These are phyloP conservation scores for Uloborus diversus DNA, from an alignment of 1,140 invertebrate species.

Conservation along the genomic window DNA sequence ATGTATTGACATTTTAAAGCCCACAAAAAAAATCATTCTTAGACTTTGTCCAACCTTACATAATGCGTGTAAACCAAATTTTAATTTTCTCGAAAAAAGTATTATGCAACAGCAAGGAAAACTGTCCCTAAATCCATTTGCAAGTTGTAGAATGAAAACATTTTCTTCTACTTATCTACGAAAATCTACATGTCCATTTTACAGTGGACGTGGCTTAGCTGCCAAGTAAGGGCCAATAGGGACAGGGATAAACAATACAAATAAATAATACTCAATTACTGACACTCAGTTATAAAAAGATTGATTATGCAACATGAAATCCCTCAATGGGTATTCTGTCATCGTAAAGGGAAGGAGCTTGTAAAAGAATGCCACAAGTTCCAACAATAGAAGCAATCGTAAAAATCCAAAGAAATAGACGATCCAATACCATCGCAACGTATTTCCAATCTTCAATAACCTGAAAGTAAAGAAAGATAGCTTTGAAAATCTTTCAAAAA, in stretches of 20 bases:
- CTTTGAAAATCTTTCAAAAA: too few relatives aligned
- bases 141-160: constrained; percentile 10
- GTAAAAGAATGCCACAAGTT: constrained; percentile 88
- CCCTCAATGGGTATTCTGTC: constrained; percentile 82
- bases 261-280: constrained; percentile 33
- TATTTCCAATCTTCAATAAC: constrained; percentile 99
- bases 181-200: constrained; percentile 31
- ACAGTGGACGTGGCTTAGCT: constrained; percentile 51
- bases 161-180: constrained; percentile 21
- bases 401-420: constrained; percentile 97
- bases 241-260: not conserved
- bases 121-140: not conserved
- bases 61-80: too few relatives aligned
- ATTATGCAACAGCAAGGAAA: not conserved
- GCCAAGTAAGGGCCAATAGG: constrained; percentile 53
- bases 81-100: too few relatives aligned
- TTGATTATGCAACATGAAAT: constrained; percentile 41
- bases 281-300: not conserved
- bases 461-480: constrained; percentile 71
- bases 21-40: too few relatives aligned
- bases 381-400: constrained; percentile 93
- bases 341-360: constrained; percentile 75
- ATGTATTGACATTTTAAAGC: too few relatives aligned
- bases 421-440: constrained; percentile 98
- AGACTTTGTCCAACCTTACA: too few relatives aligned